Percentiles rank a stretch among this genome's conserved stretches.
phyloP scores from a whole-genome alignment of 2,113 vertebrate genomes.

The Garra rufa region DNA sequence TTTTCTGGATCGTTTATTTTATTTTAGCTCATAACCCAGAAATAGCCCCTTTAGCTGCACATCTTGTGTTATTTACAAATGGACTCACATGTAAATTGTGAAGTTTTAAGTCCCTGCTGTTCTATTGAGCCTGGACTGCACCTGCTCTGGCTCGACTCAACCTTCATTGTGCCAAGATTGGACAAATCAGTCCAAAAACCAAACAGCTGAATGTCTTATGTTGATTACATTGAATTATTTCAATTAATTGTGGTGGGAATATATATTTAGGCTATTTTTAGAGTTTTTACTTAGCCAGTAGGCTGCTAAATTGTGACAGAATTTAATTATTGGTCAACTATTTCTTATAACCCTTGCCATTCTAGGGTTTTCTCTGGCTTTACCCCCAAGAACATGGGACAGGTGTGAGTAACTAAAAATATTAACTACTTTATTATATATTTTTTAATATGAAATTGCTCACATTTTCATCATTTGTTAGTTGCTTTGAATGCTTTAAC shows the following conservation, averaged over 20 bases:
- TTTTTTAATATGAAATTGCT: too few species aligned
- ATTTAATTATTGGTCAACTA: too few species aligned
- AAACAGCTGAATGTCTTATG: slow-evolving; percentile 23
- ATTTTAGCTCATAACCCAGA: background rate
- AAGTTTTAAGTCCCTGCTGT: slow-evolving; percentile 32
- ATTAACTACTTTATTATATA: too few species aligned
- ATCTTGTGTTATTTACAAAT: slow-evolving; percentile 49
- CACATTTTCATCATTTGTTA: too few species aligned
- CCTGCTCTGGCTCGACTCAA: slow-evolving; percentile 32
- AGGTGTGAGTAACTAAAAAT: too few species aligned
- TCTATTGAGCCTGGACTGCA: slow-evolving; percentile 10
- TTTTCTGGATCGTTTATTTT: background rate
- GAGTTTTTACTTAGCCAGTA: background rate
- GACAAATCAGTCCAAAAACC: slow-evolving; percentile 18
- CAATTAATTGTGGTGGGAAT: background rate
- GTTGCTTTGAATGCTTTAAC: too few species aligned
- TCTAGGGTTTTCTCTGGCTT: too few species aligned
- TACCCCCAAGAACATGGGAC: too few species aligned
- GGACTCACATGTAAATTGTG: background rate
- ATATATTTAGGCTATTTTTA: background rate
- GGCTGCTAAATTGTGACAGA: too few species aligned
- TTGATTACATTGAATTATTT: slow-evolving; percentile 17
- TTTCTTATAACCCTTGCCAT: too few species aligned
- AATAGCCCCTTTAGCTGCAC: background rate
- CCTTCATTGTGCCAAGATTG: slow-evolving; percentile 26